Evolutionary conservation across 2,888 invertebrate species (phyloP).

Genomic region (Pterobdella sp.): DNA sequence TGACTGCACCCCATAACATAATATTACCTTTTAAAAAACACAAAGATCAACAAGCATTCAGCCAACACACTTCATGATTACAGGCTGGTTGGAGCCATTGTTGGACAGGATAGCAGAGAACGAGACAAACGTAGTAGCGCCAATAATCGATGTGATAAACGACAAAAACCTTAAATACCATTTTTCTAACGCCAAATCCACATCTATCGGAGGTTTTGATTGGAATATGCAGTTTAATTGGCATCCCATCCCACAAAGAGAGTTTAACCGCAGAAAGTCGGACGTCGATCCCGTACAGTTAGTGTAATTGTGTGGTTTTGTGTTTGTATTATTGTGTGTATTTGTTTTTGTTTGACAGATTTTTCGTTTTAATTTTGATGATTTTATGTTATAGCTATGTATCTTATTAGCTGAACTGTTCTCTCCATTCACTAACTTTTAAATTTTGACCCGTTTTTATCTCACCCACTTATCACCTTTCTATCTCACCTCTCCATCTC

Average conservation of each 20-base stretch:
- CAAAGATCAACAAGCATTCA: too few relatives aligned
- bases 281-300: constrained; percentile 47
- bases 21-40: too few relatives aligned
- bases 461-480: too few relatives aligned
- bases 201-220: constrained; percentile 59
- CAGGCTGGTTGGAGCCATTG: constrained; percentile 52
- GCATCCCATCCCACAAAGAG: constrained; percentile 90
- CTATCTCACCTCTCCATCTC: neutral
- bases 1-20: neutral
- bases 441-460: too few relatives aligned
- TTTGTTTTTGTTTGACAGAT: neutral
- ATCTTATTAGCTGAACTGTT: too few relatives aligned
- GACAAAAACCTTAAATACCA: constrained; percentile 46
- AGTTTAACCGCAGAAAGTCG: constrained; percentile 42
- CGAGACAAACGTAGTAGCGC: constrained; percentile 49
- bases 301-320: constrained; percentile 16
- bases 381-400: too few relatives aligned
- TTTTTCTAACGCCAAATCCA: constrained; percentile 48
- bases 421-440: too few relatives aligned
- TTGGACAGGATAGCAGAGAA: constrained; percentile 49
- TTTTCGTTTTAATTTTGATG: neutral
- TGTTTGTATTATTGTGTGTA: neutral
- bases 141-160: constrained; percentile 49
- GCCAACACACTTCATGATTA: too few relatives aligned
- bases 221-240: constrained; percentile 82